These are phyloP conservation scores for Corydoras maculifer DNA, from an alignment of 2,113 vertebrate species.

Conservation along the genomic window DNA sequence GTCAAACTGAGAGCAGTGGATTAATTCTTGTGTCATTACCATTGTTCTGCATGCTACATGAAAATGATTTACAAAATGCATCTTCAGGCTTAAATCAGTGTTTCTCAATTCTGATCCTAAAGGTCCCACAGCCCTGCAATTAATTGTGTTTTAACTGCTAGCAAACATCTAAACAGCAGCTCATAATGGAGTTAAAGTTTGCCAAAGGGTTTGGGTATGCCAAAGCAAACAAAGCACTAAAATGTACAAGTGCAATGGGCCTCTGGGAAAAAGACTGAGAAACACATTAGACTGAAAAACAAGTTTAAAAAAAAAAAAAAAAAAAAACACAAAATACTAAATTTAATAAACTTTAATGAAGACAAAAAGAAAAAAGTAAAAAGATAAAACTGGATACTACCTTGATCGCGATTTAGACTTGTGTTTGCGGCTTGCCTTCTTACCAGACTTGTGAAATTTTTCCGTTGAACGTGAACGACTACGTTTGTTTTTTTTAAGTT, in stretches of 20 bases:
- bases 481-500: conserved; percentile 96
- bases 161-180: too few species aligned
- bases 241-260: too few species aligned
- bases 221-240: too few species aligned
- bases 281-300: too few species aligned
- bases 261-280: too few species aligned
- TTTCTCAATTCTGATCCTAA: too few species aligned
- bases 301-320: too few species aligned
- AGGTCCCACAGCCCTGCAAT: too few species aligned
- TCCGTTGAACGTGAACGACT: conserved; percentile 95
- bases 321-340: too few species aligned
- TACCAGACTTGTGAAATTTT: conserved; percentile 99
- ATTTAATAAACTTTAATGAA: conserved; percentile 17
- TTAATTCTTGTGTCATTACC: neutral
- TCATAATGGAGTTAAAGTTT: too few species aligned
- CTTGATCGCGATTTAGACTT: conserved; percentile 99
- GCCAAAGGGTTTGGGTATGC: too few species aligned
- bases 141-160: too few species aligned
- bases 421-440: conserved; percentile 99
- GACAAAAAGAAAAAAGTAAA: conserved; percentile 54
- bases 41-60: neutral
- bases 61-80: neutral
- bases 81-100: neutral
- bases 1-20: neutral
- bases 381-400: conserved; percentile 90